Evolutionary conservation across 2,113 vertebrate genomes (phyloP).

Genomic region (Lichenostomus cassidix): DNA sequence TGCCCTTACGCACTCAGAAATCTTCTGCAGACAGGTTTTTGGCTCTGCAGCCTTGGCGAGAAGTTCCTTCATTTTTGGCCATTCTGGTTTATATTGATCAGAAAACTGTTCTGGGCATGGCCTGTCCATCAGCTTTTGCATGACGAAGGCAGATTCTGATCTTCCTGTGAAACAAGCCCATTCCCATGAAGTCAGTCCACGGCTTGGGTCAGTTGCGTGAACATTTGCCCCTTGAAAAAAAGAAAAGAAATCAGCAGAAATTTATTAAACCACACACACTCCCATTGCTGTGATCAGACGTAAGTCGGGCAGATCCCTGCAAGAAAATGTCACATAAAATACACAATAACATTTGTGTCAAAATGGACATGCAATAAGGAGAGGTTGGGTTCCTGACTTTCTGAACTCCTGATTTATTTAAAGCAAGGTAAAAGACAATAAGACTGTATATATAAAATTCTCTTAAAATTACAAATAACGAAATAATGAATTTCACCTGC

Average conservation of each 20-base stretch:
- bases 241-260: neutral
- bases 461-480: neutral
- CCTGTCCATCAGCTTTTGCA: constrained; percentile 83
- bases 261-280: neutral
- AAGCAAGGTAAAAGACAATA: neutral
- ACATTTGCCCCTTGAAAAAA: constrained; percentile 84
- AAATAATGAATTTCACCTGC: neutral
- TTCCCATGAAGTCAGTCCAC: constrained; percentile 85
- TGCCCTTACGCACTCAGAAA: constrained; percentile 78
- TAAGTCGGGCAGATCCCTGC: neutral
- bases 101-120: constrained; percentile 84
- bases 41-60: constrained; percentile 79
- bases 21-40: constrained; percentile 84
- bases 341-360: neutral
- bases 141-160: constrained; percentile 83
- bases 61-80: constrained; percentile 80
- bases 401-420: neutral
- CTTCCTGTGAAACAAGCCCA: constrained; percentile 95
- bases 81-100: constrained; percentile 83
- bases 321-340: neutral
- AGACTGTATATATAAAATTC: neutral
- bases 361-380: neutral
- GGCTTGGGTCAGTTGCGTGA: constrained; percentile 81
- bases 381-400: neutral
- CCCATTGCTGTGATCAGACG: neutral